phyloP scores from a whole-genome alignment of 2,888 invertebrate genomes.

The Junonia oenone region DNA sequence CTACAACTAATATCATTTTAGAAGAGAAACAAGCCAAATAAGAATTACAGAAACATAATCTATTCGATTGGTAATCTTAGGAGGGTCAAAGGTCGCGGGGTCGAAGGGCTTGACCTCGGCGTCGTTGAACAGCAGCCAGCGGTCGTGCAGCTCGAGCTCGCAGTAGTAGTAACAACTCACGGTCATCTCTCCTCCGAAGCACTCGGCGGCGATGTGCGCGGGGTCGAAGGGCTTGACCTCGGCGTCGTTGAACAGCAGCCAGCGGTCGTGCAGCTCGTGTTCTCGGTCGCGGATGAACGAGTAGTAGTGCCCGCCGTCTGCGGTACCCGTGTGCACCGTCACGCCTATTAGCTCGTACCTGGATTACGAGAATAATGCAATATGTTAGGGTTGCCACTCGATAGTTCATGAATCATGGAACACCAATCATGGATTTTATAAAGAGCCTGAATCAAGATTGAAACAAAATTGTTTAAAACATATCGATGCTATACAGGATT shows the following conservation, averaged over 20 bases:
- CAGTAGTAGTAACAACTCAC: constrained; percentile 80
- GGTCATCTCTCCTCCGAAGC: constrained; percentile 98
- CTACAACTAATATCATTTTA: not conserved
- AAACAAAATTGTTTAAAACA: no score
- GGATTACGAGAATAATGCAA: no score
- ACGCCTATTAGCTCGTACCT: constrained; percentile 93
- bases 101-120: constrained; percentile 97
- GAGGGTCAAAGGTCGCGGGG: no score
- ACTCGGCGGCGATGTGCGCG: constrained; percentile 95
- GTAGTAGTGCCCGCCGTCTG: constrained; percentile 98
- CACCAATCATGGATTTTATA: no score
- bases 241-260: constrained; percentile 95
- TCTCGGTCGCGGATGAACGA: constrained; percentile 95
- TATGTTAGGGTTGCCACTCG: no score
- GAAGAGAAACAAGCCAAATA: no score
- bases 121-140: constrained; percentile 95
- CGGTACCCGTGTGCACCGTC: constrained; percentile 98
- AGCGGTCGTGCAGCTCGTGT: constrained; percentile 87
- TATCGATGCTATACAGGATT: no score
- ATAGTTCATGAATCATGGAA: no score
- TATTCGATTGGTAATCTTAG: no score
- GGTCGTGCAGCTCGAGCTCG: constrained; percentile 85
- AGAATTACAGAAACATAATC: no score
- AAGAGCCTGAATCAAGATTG: no score
- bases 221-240: constrained; percentile 97